Evolutionary conservation across 1,140 invertebrate species (phyloP), one percentile per base, ranked within the genome.

Genomic region (Battus philenor): DNA sequence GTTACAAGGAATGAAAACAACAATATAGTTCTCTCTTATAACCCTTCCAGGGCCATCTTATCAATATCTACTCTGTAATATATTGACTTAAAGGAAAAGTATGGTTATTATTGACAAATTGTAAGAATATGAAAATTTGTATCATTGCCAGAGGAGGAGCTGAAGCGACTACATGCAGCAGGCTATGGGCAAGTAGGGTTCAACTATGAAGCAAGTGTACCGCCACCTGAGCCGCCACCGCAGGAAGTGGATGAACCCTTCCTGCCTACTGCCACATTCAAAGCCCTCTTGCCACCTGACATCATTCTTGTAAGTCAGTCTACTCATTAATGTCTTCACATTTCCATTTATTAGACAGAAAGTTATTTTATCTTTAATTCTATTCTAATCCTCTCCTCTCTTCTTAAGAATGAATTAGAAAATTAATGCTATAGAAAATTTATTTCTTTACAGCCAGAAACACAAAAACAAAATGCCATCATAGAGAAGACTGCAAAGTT

Each of bases 401-500:
- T n/a, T n/a, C n/a, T n/a, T n/a, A n/a, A n/a, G n/a, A n/a, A n/a
- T n/a, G n/a, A n/a, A n/a, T n/a, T n/a, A n/a, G n/a, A n/a, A n/a
- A n/a, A n/a, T n/a, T n/a, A n/a, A n/a, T n/a, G n/a, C n/a, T n/a
- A n/a, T n/a, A n/a, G n/a, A n/a, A n/a, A 20, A 20, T 3, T 20
- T 20, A 20, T 3, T 20, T 3, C 6, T 3, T 44, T 10, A 54
- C 77, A 98, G 95, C 98, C 98, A n/a, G 91, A 93, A 54, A 95
- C 93, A 3, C 90, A 93, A 63, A 99, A 98, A 72, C 89, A 94
- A 56, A 95, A 98, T 84, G 92, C 94, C 2, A 95, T 98, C 39
- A 98, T 99, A 67, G 96, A 98, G 72, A 98, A 97, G 86, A 99
- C 98, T 0, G 97, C 98, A 0, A 86, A 91, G 34, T 99, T 99